phyloP scores from a whole-genome alignment of 2,113 vertebrate species.

The Hiodon alosoides region DNA sequence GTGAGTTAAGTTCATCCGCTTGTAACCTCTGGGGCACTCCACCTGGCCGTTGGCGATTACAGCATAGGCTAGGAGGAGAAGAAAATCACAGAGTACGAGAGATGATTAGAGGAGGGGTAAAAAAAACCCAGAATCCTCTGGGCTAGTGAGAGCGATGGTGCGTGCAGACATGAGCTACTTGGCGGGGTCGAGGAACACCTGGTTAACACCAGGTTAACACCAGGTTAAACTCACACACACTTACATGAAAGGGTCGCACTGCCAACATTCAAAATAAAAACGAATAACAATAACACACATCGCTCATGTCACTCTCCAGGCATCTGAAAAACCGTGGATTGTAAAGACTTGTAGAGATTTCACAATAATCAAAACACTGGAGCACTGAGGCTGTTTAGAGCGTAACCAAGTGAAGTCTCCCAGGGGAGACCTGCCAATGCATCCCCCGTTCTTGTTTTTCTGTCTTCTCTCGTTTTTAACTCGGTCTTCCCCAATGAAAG shows the following conservation, averaged over 20 bases:
- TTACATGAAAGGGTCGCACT: constrained; percentile 44
- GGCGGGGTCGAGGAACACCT: constrained; percentile 39
- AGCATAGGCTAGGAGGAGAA: constrained; percentile 61
- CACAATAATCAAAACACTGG: constrained; percentile 12
- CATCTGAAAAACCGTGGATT: constrained; percentile 2
- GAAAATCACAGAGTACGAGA: constrained; percentile 32
- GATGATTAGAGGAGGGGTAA: constrained; percentile 23
- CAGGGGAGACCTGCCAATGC: background rate
- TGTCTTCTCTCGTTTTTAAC: constrained; percentile 21
- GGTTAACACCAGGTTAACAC: constrained; percentile 41
- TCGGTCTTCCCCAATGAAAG: background rate
- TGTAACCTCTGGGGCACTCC: constrained; percentile 86
- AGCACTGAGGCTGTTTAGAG: background rate
- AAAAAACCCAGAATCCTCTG: constrained; percentile 12
- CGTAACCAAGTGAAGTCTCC: constrained; percentile 3
- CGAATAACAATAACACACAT: constrained; percentile 41
- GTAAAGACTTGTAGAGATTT: constrained; percentile 15
- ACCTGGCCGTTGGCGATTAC: constrained; percentile 82
- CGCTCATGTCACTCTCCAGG: constrained; percentile 24
- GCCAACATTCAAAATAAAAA: constrained; percentile 43
- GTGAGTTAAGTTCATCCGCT: constrained; percentile 78
- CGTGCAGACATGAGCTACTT: constrained; percentile 53
- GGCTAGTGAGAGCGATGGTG: constrained; percentile 41
- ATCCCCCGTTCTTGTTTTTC: constrained; percentile 10
- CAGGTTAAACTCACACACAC: constrained; percentile 39